Evolutionary conservation across 2,888 invertebrate species (phyloP), one percentile per base, ranked within the genome.

Genomic region (Noctua fimbriata): DNA sequence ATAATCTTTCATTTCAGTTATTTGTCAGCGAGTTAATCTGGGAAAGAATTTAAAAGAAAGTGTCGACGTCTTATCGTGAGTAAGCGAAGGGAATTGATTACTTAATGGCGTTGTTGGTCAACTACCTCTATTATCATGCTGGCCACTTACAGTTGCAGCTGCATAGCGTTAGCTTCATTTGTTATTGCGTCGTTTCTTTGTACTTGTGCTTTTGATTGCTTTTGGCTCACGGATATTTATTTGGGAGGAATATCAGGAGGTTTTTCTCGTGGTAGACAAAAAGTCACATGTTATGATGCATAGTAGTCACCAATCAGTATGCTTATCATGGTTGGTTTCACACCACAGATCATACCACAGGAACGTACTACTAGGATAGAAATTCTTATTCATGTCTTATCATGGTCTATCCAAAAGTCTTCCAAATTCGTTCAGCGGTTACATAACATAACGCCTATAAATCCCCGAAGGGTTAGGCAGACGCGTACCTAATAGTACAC

Each of bases 1-100:
- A 84, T 87, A 87, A 84, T 79, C 72, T 69, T 76, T 72, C 41
- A 69, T 83, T 85, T 52, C 52, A 78, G 66, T 85, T 83, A 77
- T 83, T 87, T 85, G 79, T 85, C 79, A 84, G 10, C 28, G 58
- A 76, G 66, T 73, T 75, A 84, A 85, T 86, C 87, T 80, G 65
- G 73, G 73, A 87, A 84, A 73, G 85, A 87, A 83, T 87, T 84
- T 78, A 80, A 84, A 85, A 87, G 84, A 87, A 86, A 86, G 84
- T 86, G 83, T 86, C 75, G 58, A 73, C 52, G 78, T 74, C 78
- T 87, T 87, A 80, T 85, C 84, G 73, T 67, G 60, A 81, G 81
- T 84, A 84, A 84, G 73, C 66, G 79, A 79, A 82, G 77, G 69
- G 79, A 81, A 88, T 84, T 88, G 89, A 87, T 85, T 87, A 78